Conservation (phyloP, 2,113 vertebrate genomes). For the Xiphophorus hellerii region DNA sequence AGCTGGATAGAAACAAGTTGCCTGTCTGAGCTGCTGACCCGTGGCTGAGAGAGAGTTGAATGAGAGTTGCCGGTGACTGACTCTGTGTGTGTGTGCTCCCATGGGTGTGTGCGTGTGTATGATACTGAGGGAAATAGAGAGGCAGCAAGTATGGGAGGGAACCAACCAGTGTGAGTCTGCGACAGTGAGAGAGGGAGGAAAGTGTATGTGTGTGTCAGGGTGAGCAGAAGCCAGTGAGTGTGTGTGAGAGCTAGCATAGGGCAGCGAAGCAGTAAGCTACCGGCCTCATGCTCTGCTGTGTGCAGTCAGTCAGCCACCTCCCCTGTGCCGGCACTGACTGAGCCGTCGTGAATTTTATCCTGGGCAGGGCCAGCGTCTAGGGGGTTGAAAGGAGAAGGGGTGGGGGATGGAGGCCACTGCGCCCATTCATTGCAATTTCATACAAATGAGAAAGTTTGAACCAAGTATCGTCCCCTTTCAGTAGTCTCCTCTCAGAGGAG, state of each 20-base stretch:
- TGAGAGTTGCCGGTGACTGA: constrained; percentile 70
- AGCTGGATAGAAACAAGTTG: constrained; percentile 72
- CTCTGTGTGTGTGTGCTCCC: constrained; percentile 46
- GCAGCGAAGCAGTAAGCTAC: constrained; percentile 72
- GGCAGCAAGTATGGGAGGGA: constrained; percentile 60
- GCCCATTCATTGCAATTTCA: constrained; percentile 78
- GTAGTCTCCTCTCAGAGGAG: constrained; percentile 11
- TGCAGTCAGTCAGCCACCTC: constrained; percentile 69
- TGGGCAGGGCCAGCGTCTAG: constrained; percentile 77
- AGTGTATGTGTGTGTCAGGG: constrained; percentile 57
- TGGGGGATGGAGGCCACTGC: constrained; percentile 64
- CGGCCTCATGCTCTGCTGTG: constrained; percentile 69
- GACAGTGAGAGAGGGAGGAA: constrained; percentile 41
- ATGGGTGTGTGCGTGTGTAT: constrained; percentile 37
- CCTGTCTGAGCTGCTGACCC: constrained; percentile 76
- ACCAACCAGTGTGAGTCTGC: constrained; percentile 54
- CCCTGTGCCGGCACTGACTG: constrained; percentile 67
- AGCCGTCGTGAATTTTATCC: constrained; percentile 77
- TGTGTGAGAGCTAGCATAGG: constrained; percentile 68
- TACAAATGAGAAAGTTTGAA: constrained; percentile 53
- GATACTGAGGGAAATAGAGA: constrained; percentile 50
- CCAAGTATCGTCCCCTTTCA: neutral
- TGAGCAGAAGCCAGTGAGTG: constrained; percentile 60
- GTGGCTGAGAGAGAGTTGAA: constrained; percentile 75
- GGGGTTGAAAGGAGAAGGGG: constrained; percentile 63